A percentile compares a stretch with the other conserved stretches of the same genome.
Conservation (phyloP, 2,888 invertebrate genomes). For the Uloborus plumipes region DNA sequence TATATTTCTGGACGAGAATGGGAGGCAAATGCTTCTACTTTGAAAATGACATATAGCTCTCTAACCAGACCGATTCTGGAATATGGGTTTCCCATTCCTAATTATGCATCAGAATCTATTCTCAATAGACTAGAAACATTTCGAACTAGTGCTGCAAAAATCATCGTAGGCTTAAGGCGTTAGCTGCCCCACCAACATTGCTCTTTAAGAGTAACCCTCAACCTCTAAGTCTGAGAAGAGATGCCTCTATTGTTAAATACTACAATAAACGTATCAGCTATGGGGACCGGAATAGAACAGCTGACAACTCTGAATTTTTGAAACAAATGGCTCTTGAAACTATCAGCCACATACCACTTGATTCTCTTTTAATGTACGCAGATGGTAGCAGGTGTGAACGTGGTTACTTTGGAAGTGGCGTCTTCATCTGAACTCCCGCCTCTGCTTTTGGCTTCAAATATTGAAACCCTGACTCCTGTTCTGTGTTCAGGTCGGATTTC, state of each 20-base stretch:
- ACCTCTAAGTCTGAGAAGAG: neutral
- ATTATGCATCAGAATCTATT: too few species aligned
- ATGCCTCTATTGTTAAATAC: neutral
- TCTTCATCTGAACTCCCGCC: neutral
- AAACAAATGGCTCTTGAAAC: neutral
- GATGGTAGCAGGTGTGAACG: neutral
- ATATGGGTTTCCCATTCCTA: too few species aligned
- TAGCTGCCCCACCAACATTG: too few species aligned
- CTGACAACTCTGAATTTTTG: neutral
- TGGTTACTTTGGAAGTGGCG: neutral
- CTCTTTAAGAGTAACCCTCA: too few species aligned
- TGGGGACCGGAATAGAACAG: slow-evolving; percentile 3
- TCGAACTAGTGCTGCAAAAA: too few species aligned
- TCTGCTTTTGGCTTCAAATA: neutral
- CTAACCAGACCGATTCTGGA: too few species aligned
- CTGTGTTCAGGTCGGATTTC: neutral
- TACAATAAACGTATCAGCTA: neutral
- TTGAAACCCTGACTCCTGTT: neutral
- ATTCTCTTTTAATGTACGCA: neutral
- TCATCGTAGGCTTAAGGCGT: too few species aligned
- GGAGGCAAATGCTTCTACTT: too few species aligned
- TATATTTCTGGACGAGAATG: too few species aligned
- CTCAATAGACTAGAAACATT: too few species aligned
- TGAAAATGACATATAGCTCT: too few species aligned
- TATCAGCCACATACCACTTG: neutral